These are phyloP conservation scores for Eupithecia exiguata DNA, from an alignment of 2,888 invertebrate genomes.

Conservation along the genomic window DNA sequence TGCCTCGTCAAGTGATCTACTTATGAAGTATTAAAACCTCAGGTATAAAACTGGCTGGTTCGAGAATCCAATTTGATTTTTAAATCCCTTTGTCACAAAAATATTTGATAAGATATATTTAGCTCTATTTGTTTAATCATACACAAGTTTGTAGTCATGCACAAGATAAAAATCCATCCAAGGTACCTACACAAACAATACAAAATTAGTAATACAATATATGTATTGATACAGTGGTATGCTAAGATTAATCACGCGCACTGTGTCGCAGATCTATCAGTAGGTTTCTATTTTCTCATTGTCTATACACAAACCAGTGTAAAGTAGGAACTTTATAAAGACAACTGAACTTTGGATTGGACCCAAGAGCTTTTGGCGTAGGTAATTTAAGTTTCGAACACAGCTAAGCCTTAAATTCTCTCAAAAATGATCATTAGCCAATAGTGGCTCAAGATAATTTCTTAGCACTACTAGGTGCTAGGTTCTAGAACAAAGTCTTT, in stretches of 20 bases:
- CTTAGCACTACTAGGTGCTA: too few relatives aligned
- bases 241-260: conserved; percentile 12
- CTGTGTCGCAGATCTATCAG: neutral
- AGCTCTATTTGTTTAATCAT: conserved; percentile 25
- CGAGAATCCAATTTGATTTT: conserved; percentile 46
- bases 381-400: neutral
- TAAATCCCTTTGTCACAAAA: conserved; percentile 52
- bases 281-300: neutral
- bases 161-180: conserved; percentile 27
- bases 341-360: neutral
- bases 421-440: neutral
- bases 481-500: neutral
- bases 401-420: neutral
- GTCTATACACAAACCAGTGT: neutral
- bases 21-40: neutral
- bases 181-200: conserved; percentile 13
- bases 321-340: neutral
- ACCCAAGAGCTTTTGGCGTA: neutral
- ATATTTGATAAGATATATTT: conserved; percentile 38
- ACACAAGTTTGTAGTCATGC: conserved; percentile 29
- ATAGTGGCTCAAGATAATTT: too few relatives aligned
- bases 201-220: conserved; percentile 15
- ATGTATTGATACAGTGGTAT: neutral
- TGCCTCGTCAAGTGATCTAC: conserved; percentile 14
- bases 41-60: conserved; percentile 45